Evolutionary conservation across 37 sponge, comb jelly and placozoan genomes (phyloP).

Genomic region (Petrosia ficiformis): DNA sequence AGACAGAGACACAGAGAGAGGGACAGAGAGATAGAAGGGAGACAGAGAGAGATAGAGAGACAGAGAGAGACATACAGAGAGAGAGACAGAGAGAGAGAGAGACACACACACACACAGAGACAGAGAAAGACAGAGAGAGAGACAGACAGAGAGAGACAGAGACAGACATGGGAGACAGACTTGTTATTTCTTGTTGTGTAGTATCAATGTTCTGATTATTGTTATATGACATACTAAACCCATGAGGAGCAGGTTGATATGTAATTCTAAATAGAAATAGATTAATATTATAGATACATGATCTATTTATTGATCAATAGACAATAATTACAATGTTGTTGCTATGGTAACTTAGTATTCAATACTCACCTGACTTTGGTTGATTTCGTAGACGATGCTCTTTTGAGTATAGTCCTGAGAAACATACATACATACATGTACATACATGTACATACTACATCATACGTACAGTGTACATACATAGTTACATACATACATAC

Average conservation of each 20-base stretch:
- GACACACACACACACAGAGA: neutral
- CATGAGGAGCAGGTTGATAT: slow-evolving; percentile 28
- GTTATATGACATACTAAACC: slow-evolving; percentile 1
- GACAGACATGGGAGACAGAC: neutral
- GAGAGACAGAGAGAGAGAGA: slow-evolving; percentile 1
- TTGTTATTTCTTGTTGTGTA: no score
- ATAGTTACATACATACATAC: no score
- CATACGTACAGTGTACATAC: no score
- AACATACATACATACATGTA: neutral
- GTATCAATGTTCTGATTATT: no score
- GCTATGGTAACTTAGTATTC: no score
- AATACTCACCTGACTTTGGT: slow-evolving; percentile 1
- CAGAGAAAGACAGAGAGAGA: neutral
- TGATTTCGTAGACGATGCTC: slow-evolving; percentile 27
- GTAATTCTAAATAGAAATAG: neutral
- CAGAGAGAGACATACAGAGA: no score
- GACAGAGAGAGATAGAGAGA: no score
- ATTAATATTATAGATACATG: no score
- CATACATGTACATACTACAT: no score
- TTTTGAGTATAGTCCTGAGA: slow-evolving; percentile 22
- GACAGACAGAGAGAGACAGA: neutral
- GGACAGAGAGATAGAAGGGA: neutral
- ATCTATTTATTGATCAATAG: no score
- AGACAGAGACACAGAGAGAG: neutral
- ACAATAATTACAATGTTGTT: no score